Evolutionary conservation across 1,140 invertebrate genomes (phyloP), one percentile per base, ranked within the genome.

Genomic region (Ditylenchus dipsaci): DNA sequence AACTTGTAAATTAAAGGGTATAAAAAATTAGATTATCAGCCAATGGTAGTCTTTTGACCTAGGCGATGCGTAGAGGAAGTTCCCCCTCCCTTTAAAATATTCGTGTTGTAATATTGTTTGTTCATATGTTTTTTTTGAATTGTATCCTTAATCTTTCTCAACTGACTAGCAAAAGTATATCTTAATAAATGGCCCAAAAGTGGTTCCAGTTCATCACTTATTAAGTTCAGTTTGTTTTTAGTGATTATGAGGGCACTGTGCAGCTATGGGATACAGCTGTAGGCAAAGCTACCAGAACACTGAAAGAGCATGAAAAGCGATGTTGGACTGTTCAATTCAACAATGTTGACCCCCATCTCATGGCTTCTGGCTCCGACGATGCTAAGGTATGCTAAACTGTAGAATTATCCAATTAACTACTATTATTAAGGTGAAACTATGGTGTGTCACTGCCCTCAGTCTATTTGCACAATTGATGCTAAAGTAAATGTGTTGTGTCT

Each of bases 271-370:
- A 97, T 85, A 91, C 91, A 0, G 88, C 88, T 23, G 90, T 89
- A 0, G 89, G 88, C n/a, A 87, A 89, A 74, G 86, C 85, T 71
- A 75, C 86, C 86, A 74, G 90, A 88, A 78, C 84, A 19, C 90
- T 89, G 80, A 88, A 92, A 82, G 93, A 96, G 84, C 93, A 96
- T 84, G 92, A 96, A 83, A 95, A 95, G 83, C 86, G 93, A 62
- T 94, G 92, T 83, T 97, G 93, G 93, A 92, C 91, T 74, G 92
- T 97, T 11, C 92, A 96, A 85, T 96, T 95, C 82, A 96, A 95
- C 83, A 88, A 90, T 69, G 89, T 92, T 47, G 92, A 96, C 83
- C 91, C 92, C 1, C 87, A 91, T 64, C 83, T 96, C 13, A 89
- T 97, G 65, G 93, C 93, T 3, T 94, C 91, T 1, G 93, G 92